These are phyloP conservation scores for Chymomyza procnemis DNA, from an alignment of 2,888 invertebrate genomes.

Conservation along the genomic window DNA sequence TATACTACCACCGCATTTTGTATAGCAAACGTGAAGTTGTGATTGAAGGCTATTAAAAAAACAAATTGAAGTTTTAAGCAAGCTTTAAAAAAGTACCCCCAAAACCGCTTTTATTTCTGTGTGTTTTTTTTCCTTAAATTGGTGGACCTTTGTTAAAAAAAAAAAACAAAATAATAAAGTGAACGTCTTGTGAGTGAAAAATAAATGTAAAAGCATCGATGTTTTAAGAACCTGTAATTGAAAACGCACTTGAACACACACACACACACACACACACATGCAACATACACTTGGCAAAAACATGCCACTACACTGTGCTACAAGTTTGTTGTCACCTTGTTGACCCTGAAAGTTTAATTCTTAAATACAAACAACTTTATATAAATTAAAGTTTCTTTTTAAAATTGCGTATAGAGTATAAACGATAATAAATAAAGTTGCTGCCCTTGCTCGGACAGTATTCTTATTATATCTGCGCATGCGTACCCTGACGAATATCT, in stretches of 20 bases:
- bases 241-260: conserved; percentile 44
- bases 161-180: conserved; percentile 37
- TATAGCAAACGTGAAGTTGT: neutral
- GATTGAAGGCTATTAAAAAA: neutral
- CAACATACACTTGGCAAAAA: conserved; percentile 21
- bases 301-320: conserved; percentile 25
- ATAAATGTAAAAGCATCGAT: conserved; percentile 21
- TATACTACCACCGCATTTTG: neutral
- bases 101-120: neutral
- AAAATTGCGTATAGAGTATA: neutral
- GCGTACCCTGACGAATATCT: conserved; percentile 24
- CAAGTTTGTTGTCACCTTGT: conserved; percentile 20
- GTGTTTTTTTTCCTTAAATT: neutral
- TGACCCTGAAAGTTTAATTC: conserved; percentile 52
- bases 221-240: conserved; percentile 56
- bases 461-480: conserved; percentile 8
- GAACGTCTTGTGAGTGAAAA: conserved; percentile 33
- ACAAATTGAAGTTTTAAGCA: neutral
- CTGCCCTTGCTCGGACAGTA: neutral
- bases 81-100: neutral
- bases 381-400: neutral
- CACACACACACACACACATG: conserved; percentile 21
- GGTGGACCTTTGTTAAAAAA: neutral
- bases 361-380: conserved; percentile 33
- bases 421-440: neutral